Percentiles rank a stretch among this genome's conserved stretches.
Conservation (phyloP, 2,113 vertebrate genomes). For the Columba janthina region DNA sequence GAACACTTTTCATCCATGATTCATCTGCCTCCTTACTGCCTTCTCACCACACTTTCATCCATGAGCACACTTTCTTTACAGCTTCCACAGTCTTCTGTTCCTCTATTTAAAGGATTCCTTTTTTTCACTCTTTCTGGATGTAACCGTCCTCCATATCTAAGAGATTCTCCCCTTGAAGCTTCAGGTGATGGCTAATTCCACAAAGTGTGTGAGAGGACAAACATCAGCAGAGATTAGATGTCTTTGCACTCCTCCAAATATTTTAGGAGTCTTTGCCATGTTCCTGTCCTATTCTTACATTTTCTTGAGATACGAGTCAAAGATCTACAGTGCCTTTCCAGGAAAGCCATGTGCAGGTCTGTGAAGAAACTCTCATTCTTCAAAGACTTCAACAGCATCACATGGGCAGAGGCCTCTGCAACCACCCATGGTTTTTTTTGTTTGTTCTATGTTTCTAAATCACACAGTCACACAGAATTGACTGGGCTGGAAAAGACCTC, state of each 20-base stretch:
- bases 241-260: neutral
- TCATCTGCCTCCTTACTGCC: slow-evolving; percentile 5
- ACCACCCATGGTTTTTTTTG: neutral
- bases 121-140: neutral
- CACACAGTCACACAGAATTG: too few species aligned
- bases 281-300: neutral
- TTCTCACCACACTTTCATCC: neutral
- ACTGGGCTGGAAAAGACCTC: too few species aligned
- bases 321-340: neutral
- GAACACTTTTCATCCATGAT: neutral
- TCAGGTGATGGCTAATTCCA: neutral
- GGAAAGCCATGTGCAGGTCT: neutral
- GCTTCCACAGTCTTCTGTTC: neutral
- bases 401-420: neutral
- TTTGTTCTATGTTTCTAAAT: neutral
- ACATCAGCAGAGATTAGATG: neutral
- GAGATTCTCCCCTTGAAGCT: neutral
- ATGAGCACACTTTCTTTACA: neutral
- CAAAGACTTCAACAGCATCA: neutral
- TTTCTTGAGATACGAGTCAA: neutral
- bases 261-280: neutral
- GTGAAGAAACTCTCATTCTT: neutral
- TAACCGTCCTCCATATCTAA: neutral
- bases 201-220: neutral
- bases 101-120: neutral